phyloP scores from a whole-genome alignment of 2,113 vertebrate genomes.

The Neodon shergylaensis region DNA sequence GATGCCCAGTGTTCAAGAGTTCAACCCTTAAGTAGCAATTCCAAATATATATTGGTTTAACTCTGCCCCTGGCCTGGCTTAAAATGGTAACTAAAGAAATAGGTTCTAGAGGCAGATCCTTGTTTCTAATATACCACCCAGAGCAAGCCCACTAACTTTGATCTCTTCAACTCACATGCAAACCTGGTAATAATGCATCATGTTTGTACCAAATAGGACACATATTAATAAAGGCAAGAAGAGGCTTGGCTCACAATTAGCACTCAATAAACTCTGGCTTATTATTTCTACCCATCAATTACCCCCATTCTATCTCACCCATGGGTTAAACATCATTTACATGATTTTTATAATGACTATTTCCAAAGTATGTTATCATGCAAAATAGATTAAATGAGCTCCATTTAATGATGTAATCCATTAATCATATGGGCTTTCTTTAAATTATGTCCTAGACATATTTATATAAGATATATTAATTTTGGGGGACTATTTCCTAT shows the following conservation, averaged over 20 bases:
- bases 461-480: slow-evolving; percentile 70
- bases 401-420: slow-evolving; percentile 73
- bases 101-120: neutral
- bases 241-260: slow-evolving; percentile 34
- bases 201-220: slow-evolving; percentile 33
- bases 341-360: slow-evolving; percentile 70
- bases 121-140: neutral
- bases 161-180: neutral
- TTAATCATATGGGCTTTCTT: slow-evolving; percentile 73
- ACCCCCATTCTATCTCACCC: slow-evolving; percentile 38
- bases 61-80: neutral
- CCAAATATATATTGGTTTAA: neutral
- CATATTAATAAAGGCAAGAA: slow-evolving; percentile 28
- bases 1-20: neutral
- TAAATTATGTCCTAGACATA: slow-evolving; percentile 69
- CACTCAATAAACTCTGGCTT: slow-evolving; percentile 51
- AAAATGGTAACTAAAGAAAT: neutral
- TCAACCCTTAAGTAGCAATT: neutral
- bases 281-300: slow-evolving; percentile 65
- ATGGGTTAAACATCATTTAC: slow-evolving; percentile 69
- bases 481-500: slow-evolving; percentile 55
- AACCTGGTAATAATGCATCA: neutral
- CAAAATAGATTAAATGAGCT: slow-evolving; percentile 74
- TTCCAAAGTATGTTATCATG: slow-evolving; percentile 70
- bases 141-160: neutral